Conservation (phyloP, 2,888 invertebrate genomes). For the Lasius fuliginosus region DNA sequence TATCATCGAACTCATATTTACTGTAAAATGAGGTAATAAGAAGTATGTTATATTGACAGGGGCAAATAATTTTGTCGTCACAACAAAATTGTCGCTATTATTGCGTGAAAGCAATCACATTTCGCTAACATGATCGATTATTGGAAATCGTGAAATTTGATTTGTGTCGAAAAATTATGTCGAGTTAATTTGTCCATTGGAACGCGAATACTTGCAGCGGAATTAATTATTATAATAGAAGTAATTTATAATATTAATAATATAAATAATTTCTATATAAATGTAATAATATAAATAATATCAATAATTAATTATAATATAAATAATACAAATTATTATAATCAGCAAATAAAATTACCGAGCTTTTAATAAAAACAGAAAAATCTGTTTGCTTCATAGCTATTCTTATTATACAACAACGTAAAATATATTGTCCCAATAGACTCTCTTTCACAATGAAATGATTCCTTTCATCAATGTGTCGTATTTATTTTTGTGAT, state of each 20-base stretch:
- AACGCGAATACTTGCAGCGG: background rate
- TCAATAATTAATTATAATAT: no score
- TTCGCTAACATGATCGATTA: conserved; percentile 1
- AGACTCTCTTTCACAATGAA: background rate
- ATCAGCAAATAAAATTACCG: background rate
- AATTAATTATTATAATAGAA: background rate
- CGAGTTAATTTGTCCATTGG: background rate
- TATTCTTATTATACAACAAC: background rate
- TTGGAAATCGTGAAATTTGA: background rate
- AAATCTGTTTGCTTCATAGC: background rate
- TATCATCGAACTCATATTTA: background rate
- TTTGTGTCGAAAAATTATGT: background rate
- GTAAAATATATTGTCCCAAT: background rate
- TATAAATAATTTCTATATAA: no score
- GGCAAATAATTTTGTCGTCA: background rate
- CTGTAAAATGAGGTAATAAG: background rate
- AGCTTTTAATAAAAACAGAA: background rate
- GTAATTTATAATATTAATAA: no score
- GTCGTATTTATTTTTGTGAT: background rate
- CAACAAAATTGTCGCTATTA: background rate
- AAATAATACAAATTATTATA: background rate
- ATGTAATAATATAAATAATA: no score
- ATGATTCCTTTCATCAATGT: background rate
- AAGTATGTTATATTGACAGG: background rate
- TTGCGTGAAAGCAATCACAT: background rate